Evolutionary conservation across 2,113 vertebrate species (phyloP).

Genomic region (rat (Rattus norvegicus)): GRCr8 NC_086024.1:82842501-82843000

Average conservation of each 20-base stretch:
- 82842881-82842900: too few species aligned
- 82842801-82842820: neutral
- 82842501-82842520: neutral
- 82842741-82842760: neutral
- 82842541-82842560: neutral
- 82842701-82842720: neutral
- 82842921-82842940: too few species aligned
- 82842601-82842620: neutral
- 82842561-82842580: neutral
- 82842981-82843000: too few species aligned
- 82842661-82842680: neutral
- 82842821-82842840: neutral
- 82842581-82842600: neutral
- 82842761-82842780: neutral
- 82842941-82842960: too few species aligned
- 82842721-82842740: neutral
- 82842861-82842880: too few species aligned
- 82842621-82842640: neutral
- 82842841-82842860: neutral
- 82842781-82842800: neutral
- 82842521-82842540: neutral
- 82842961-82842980: too few species aligned
- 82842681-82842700: neutral
- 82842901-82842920: too few species aligned
- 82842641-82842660: neutral